These are phyloP conservation scores for Mythimna loreyi DNA, from an alignment of 2,888 invertebrate genomes.

Conservation along the genomic window DNA sequence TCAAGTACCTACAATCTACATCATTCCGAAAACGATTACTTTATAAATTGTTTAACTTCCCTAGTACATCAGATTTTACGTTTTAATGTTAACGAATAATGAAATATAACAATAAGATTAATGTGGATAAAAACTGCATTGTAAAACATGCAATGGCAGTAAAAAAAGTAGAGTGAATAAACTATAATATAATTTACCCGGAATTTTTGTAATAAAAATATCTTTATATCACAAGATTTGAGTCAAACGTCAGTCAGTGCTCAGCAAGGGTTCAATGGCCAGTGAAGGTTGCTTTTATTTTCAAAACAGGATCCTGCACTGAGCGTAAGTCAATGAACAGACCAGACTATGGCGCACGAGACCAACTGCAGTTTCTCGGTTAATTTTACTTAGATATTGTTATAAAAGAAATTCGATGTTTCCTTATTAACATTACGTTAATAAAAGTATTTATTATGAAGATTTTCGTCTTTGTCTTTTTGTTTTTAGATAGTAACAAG, in stretches of 20 bases:
- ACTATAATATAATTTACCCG: not conserved
- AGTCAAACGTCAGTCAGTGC: conserved; percentile 24
- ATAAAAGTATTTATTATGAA: conserved; percentile 14
- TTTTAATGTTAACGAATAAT: not conserved
- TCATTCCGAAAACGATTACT: conserved; percentile 35
- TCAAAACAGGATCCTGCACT: conserved; percentile 58
- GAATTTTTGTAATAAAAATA: conserved; percentile 9
- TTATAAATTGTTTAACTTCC: conserved; percentile 21
- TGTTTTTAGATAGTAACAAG: conserved; percentile 24
- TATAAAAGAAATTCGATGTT: conserved; percentile 5
- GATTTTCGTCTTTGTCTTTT: conserved; percentile 20
- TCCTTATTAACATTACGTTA: conserved; percentile 10
- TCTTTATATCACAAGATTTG: conserved; percentile 24
- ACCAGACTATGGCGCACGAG: conserved; percentile 26
- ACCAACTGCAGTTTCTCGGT: conserved; percentile 19
- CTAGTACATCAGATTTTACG: not conserved
- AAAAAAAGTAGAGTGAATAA: not conserved
- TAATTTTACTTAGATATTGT: conserved; percentile 14
- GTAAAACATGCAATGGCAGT: not conserved
- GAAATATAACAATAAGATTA: not conserved
- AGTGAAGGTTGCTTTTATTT: conserved; percentile 58
- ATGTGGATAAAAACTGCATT: not conserved
- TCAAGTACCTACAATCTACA: conserved; percentile 16
- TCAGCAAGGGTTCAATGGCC: conserved; percentile 53
- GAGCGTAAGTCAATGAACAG: conserved; percentile 51